These are phyloP conservation scores for Papilio machaon DNA, from an alignment of 1,140 invertebrate genomes.

Conservation along the genomic window DNA sequence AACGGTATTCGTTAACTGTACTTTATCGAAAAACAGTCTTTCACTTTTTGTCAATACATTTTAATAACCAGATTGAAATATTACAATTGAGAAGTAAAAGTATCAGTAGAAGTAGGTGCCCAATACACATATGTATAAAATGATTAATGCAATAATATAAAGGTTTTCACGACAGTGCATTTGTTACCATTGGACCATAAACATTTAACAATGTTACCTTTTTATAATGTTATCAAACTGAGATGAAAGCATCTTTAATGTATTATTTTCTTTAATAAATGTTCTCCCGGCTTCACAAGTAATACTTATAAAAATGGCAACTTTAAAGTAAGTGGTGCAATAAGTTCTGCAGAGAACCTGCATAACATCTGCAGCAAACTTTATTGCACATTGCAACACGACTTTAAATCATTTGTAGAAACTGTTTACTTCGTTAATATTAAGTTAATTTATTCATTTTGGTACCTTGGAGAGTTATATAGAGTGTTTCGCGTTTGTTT, in stretches of 20 bases:
- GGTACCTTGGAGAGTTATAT: neutral
- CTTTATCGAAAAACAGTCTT: constrained; percentile 11
- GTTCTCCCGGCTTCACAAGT: neutral
- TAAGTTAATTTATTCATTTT: neutral
- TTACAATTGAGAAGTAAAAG: neutral
- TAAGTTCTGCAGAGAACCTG: constrained; percentile 8
- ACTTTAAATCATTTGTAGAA: neutral
- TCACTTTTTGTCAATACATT: neutral
- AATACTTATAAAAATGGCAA: neutral
- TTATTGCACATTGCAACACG: constrained; percentile 8
- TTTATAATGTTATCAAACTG: neutral
- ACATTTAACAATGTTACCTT: no score
- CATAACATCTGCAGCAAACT: constrained; percentile 13
- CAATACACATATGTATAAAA: no score
- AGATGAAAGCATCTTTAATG: neutral
- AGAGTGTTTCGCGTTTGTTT: no score
- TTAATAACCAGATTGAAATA: neutral
- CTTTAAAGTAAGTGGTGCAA: constrained; percentile 2
- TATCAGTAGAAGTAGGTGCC: no score
- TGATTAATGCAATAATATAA: no score
- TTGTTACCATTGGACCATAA: no score
- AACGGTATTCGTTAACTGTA: constrained; percentile 5
- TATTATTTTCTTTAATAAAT: neutral
- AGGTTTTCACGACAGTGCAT: no score
- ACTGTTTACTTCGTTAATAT: neutral